phyloP scores from a whole-genome alignment of 2,888 invertebrate genomes.

The Ormyrus thymus region DNA sequence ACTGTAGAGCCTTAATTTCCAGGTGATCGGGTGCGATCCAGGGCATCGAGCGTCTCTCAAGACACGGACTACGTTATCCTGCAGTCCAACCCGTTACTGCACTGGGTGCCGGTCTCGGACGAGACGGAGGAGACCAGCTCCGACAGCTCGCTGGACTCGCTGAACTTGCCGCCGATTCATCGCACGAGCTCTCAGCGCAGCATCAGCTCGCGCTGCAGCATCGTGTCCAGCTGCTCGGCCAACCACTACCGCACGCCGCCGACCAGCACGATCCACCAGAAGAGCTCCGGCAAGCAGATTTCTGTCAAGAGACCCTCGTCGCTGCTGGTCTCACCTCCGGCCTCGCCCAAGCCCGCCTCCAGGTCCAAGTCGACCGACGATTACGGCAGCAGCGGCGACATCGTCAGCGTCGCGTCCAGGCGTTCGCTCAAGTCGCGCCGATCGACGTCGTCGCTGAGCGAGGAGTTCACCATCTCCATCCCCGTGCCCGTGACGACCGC shows the following conservation, averaged over 20 bases:
- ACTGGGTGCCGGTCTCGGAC: conserved; percentile 77
- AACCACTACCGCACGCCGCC: conserved; percentile 43
- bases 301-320: conserved; percentile 62
- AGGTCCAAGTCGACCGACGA: conserved; percentile 68
- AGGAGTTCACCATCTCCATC: conserved; percentile 62
- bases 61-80: conserved; percentile 78
- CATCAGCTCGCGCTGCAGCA: conserved; percentile 66
- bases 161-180: conserved; percentile 58
- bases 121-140: conserved; percentile 69
- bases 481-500: conserved; percentile 58
- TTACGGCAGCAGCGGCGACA: conserved; percentile 14
- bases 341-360: conserved; percentile 68
- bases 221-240: conserved; percentile 64
- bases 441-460: conserved; percentile 53
- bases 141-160: conserved; percentile 75
- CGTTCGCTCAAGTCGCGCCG: conserved; percentile 33
- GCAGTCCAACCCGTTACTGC: conserved; percentile 77
- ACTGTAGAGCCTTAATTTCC: conserved; percentile 56
- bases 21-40: conserved; percentile 71
- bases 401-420: conserved; percentile 2
- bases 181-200: conserved; percentile 70
- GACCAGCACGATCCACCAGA: conserved; percentile 18
- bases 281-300: neutral
- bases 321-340: conserved; percentile 67
- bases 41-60: conserved; percentile 65